Evolutionary conservation across 2,797 vertebrate species (phyloP).

Genomic region (Alauda arvensis): DNA sequence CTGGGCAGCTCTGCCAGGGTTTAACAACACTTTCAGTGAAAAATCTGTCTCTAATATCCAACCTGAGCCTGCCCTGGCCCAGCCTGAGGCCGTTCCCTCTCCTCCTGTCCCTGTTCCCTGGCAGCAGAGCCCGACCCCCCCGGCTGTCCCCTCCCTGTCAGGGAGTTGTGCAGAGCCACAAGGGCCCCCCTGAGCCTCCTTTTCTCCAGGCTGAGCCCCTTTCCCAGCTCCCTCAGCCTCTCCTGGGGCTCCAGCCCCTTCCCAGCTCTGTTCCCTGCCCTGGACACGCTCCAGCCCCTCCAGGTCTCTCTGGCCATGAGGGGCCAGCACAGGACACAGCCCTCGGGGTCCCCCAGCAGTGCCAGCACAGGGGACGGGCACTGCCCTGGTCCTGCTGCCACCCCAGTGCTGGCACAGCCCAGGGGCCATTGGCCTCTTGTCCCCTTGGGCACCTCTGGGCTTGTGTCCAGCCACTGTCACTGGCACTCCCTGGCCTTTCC

Average conservation of each 20-base stretch:
- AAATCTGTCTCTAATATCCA: background rate
- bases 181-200: background rate
- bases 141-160: background rate
- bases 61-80: background rate
- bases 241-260: background rate
- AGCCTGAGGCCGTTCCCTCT: background rate
- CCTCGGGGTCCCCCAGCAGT: accelerated
- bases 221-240: background rate
- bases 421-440: background rate
- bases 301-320: background rate
- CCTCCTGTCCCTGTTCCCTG: background rate
- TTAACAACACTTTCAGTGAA: background rate
- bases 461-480: background rate
- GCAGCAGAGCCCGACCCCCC: background rate
- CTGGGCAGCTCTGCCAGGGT: background rate
- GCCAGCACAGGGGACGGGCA: background rate
- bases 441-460: background rate
- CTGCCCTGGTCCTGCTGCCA: background rate
- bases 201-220: background rate
- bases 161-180: background rate
- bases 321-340: background rate
- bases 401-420: background rate
- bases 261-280: background rate
- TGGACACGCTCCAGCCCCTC: background rate
- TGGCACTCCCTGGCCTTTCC: background rate